Percentiles rank a stretch among this genome's conserved stretches.
phyloP scores from a whole-genome alignment of 2,113 vertebrate genomes.

The Gymnocephalus cernua region DNA sequence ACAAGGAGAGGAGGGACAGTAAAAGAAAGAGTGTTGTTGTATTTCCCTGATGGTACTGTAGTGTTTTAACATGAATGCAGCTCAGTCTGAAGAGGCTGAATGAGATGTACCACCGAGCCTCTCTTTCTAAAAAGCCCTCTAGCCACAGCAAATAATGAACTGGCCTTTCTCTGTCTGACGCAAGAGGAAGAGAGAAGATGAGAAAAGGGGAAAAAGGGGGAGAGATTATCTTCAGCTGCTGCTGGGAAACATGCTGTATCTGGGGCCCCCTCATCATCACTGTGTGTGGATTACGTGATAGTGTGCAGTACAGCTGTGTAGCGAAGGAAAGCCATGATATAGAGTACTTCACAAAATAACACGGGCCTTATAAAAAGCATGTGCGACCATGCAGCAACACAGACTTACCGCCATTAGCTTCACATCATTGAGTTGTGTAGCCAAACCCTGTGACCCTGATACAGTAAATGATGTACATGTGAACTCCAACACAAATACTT shows the following conservation, averaged over 20 bases:
- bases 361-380: neutral
- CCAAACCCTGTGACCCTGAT: neutral
- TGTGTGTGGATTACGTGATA: neutral
- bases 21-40: neutral
- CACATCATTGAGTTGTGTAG: too few relatives aligned
- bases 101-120: neutral
- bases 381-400: neutral
- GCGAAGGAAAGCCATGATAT: neutral
- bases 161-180: neutral
- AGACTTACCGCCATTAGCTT: neutral
- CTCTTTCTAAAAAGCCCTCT: neutral
- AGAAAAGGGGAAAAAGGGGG: neutral
- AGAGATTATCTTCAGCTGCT: neutral
- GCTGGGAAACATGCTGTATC: conserved; percentile 20
- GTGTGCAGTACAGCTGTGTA: conserved; percentile 1
- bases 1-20: neutral
- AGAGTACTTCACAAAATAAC: neutral
- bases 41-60: conserved; percentile 8
- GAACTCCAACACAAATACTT: neutral
- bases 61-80: conserved; percentile 7
- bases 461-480: neutral
- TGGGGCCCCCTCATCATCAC: neutral
- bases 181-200: neutral
- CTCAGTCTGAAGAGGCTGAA: conserved; percentile 14
- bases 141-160: neutral